These are phyloP conservation scores for Hydroisotoma schaefferi DNA, from an alignment of 2,888 invertebrate genomes.

Conservation along the genomic window DNA sequence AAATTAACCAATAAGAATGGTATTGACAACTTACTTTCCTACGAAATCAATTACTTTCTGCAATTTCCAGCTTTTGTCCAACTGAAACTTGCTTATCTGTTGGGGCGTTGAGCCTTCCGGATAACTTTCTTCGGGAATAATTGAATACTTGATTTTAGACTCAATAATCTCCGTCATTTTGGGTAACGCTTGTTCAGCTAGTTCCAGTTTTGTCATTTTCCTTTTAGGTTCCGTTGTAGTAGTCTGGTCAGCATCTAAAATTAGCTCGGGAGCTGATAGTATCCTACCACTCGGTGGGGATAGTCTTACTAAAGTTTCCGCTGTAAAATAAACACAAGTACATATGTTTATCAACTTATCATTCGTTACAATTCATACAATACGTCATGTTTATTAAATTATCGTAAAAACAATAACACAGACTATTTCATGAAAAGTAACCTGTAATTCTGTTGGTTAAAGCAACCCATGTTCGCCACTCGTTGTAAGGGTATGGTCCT, in stretches of 20 bases:
- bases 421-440: slow-evolving; percentile 49
- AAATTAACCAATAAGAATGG: too few relatives aligned
- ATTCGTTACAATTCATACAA: slow-evolving; percentile 18
- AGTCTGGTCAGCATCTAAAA: slow-evolving; percentile 51
- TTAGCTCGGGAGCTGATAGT: slow-evolving; percentile 73
- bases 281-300: slow-evolving; percentile 72
- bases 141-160: slow-evolving; percentile 73
- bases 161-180: slow-evolving; percentile 74
- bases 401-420: too few relatives aligned
- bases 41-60: slow-evolving; percentile 62
- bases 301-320: slow-evolving; percentile 59
- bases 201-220: slow-evolving; percentile 57
- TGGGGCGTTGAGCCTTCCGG: slow-evolving; percentile 74
- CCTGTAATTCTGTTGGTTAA: slow-evolving; percentile 67
- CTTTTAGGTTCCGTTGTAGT: slow-evolving; percentile 26
- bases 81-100: slow-evolving; percentile 78
- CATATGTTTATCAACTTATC: slow-evolving; percentile 12
- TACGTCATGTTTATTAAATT: too few relatives aligned
- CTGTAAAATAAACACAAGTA: slow-evolving; percentile 41
- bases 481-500: slow-evolving; percentile 88
- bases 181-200: slow-evolving; percentile 74
- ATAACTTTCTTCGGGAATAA: slow-evolving; percentile 69
- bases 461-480: slow-evolving; percentile 79
- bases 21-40: slow-evolving; percentile 62
- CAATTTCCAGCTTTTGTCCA: slow-evolving; percentile 74